Evolutionary conservation across 2,797 vertebrate genomes (phyloP).

Genomic region (Muscicapa comitata): DNA sequence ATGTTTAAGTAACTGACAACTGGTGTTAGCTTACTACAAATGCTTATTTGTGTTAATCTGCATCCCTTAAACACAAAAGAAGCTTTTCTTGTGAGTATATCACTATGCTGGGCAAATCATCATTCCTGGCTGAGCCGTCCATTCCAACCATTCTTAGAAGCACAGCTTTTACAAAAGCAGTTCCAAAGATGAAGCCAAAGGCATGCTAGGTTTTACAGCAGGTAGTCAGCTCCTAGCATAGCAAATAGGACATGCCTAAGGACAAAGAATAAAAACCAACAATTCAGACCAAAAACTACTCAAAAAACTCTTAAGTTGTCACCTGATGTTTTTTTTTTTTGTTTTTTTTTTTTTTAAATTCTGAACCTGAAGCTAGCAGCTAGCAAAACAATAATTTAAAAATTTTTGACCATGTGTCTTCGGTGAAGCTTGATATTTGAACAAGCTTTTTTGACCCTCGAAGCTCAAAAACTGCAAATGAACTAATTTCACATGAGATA

Average conservation of each 20-base stretch:
- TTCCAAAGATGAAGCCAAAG: no score
- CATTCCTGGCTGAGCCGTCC: not conserved
- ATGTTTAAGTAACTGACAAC: not conserved
- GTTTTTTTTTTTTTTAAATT: not conserved
- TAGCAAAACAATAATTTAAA: not conserved
- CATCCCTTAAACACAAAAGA: not conserved
- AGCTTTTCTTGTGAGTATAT: not conserved
- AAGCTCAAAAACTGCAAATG: not conserved
- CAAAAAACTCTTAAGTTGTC: fast-evolving
- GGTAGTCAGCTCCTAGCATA: not conserved
- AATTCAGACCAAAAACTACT: not conserved
- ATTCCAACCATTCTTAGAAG: not conserved
- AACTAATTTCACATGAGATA: not conserved
- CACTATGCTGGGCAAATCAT: not conserved
- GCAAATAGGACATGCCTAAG: not conserved
- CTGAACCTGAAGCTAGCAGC: not conserved
- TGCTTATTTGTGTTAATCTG: not conserved
- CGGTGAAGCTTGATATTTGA: not conserved
- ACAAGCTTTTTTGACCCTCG: not conserved
- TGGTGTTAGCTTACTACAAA: not conserved
- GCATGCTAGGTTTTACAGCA: no score
- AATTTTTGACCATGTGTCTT: not conserved
- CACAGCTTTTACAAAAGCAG: no score
- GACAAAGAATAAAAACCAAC: not conserved
- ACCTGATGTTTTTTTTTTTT: not conserved